phyloP scores from a whole-genome alignment of 1,140 invertebrate species.

The Drosophila kurseongensis region DNA sequence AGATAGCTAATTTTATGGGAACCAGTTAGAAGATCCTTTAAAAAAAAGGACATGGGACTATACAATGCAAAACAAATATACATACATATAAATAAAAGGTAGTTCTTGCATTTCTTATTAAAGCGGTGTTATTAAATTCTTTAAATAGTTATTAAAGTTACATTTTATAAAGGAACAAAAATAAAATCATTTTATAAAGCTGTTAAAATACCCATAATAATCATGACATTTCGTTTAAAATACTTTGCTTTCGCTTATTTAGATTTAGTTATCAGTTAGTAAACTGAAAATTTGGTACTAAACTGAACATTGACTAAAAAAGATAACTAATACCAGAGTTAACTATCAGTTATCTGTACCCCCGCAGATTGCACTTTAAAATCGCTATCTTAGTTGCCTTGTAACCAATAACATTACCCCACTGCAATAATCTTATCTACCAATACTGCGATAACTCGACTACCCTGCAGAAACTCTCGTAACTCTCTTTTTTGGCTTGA shows the following conservation, averaged over 20 bases:
- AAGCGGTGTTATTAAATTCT: too few species aligned
- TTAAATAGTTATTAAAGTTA: too few species aligned
- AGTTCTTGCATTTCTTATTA: too few species aligned
- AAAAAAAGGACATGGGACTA: background rate
- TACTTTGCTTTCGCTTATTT: background rate
- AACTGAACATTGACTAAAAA: background rate
- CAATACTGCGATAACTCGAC: slow-evolving; percentile 10
- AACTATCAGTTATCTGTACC: slow-evolving; percentile 10
- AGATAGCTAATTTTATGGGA: too few species aligned
- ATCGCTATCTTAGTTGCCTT: slow-evolving; percentile 27
- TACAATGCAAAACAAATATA: too few species aligned
- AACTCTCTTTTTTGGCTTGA: slow-evolving; percentile 22
- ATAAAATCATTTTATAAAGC: too few species aligned
- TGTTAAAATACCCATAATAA: background rate
- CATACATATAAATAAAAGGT: too few species aligned
- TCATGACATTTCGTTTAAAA: background rate
- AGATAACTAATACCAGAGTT: slow-evolving; percentile 3
- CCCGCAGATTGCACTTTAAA: slow-evolving; percentile 20
- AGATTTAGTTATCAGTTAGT: background rate
- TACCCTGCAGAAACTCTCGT: slow-evolving; percentile 21
- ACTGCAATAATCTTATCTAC: slow-evolving; percentile 11
- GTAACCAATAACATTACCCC: slow-evolving; percentile 12
- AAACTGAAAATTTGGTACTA: background rate
- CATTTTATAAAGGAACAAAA: too few species aligned
- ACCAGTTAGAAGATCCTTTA: background rate